Conservation (phyloP, 2,888 invertebrate genomes). For the Synergus laeviventris region DNA sequence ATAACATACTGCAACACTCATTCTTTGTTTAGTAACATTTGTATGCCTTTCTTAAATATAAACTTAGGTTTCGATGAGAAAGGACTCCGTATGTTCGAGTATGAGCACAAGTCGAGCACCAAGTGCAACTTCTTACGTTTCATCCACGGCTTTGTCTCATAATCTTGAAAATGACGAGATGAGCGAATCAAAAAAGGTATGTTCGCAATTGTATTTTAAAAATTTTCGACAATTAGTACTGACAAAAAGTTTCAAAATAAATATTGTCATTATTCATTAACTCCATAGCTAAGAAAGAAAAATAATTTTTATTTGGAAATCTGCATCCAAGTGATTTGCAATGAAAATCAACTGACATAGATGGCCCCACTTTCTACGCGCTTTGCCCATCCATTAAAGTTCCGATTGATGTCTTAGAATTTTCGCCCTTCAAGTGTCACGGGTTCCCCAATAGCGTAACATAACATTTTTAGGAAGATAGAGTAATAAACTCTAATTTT, state of each 20-base stretch:
- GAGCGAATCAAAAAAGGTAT: conserved; percentile 70
- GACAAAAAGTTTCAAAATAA: not conserved
- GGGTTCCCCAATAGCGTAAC: no score
- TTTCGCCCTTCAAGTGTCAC: no score
- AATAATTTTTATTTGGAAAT: no score
- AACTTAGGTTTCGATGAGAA: conserved; percentile 68
- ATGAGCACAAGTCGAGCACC: conserved; percentile 77
- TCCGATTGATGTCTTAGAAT: no score
- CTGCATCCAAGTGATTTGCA: no score
- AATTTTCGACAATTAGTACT: not conserved
- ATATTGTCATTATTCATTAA: not conserved
- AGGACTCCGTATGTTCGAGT: conserved; percentile 77
- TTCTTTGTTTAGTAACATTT: not conserved
- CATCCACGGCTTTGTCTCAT: conserved; percentile 73
- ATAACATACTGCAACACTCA: no score
- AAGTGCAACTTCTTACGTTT: conserved; percentile 77
- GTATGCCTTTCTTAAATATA: conserved; percentile 8
- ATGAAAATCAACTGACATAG: no score
- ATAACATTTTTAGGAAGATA: no score
- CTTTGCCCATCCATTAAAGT: no score
- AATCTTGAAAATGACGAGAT: conserved; percentile 73
- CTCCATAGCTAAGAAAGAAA: not conserved
- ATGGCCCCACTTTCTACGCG: no score
- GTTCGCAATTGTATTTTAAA: conserved; percentile 13
- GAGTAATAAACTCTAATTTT: no score